A percentile compares a stretch with the other conserved stretches of the same genome.
Conservation (phyloP, 2,888 invertebrate genomes). For the Orthosia cruda region DNA sequence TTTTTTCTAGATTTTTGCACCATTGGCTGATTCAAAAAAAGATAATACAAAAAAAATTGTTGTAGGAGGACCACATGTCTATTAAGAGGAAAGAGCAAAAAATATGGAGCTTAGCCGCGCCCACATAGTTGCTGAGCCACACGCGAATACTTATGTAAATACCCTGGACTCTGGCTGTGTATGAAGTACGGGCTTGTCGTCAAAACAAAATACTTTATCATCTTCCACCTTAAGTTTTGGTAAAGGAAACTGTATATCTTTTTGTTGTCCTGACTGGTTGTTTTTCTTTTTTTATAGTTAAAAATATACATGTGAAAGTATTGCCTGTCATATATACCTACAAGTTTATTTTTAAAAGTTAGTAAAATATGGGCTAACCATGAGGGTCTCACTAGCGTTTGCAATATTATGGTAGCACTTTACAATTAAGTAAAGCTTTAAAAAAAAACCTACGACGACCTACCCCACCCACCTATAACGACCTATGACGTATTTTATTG, state of each 20-base stretch:
- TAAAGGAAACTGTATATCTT: conserved; percentile 41
- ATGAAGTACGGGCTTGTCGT: conserved; percentile 18
- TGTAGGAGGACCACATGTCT: background rate
- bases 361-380: background rate
- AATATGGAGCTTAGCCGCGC: conserved; percentile 36
- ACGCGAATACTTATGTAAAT: conserved; percentile 45
- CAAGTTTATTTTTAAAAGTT: background rate
- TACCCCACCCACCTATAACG: no score
- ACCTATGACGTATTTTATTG: no score
- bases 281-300: conserved; percentile 14
- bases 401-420: background rate
- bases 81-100: conserved; percentile 25
- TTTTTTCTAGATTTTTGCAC: no score
- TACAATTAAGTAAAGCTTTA: background rate
- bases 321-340: background rate
- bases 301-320: background rate
- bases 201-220: conserved; percentile 42
- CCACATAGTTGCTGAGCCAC: conserved; percentile 34
- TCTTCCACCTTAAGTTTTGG: conserved; percentile 36
- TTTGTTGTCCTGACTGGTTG: conserved; percentile 7
- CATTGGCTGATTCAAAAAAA: background rate
- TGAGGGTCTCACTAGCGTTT: background rate
- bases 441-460: no score
- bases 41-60: background rate
- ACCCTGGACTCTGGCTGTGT: conserved; percentile 14